Evolutionary conservation across 1,140 invertebrate species (phyloP).

Genomic region (Cydia pomonella): DNA sequence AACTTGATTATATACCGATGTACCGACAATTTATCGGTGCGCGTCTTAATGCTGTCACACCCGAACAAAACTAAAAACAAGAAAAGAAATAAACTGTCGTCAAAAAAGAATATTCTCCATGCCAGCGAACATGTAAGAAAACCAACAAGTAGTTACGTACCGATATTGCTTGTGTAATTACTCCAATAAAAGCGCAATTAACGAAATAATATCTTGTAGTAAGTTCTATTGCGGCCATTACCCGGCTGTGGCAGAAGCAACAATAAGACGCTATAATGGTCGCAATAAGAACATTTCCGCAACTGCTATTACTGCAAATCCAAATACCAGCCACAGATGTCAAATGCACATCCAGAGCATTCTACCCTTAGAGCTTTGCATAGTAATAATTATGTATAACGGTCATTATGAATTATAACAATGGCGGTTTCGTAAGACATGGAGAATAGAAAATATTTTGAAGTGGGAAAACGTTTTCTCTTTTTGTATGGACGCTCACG

Average conservation of each 20-base stretch:
- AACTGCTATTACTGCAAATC: slow-evolving; percentile 66
- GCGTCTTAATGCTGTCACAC: no score
- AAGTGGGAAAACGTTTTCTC: no score
- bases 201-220: slow-evolving; percentile 63
- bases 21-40: no score
- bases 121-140: neutral
- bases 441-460: no score
- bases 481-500: no score
- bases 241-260: slow-evolving; percentile 48
- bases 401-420: neutral
- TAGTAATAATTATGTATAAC: neutral
- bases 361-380: neutral
- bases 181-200: slow-evolving; percentile 64
- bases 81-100: no score
- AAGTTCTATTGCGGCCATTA: slow-evolving; percentile 53
- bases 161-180: slow-evolving; percentile 2
- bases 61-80: no score
- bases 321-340: slow-evolving; percentile 46
- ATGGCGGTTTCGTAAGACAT: neutral
- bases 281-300: slow-evolving; percentile 65
- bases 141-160: neutral
- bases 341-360: neutral
- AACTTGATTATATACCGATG: no score
- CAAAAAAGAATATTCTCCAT: no score
- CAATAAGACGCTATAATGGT: slow-evolving; percentile 66